Percentiles rank a stretch among this genome's conserved stretches.
Evolutionary conservation across 2,888 invertebrate species (phyloP).

Genomic region (Anticlea derivata): DNA sequence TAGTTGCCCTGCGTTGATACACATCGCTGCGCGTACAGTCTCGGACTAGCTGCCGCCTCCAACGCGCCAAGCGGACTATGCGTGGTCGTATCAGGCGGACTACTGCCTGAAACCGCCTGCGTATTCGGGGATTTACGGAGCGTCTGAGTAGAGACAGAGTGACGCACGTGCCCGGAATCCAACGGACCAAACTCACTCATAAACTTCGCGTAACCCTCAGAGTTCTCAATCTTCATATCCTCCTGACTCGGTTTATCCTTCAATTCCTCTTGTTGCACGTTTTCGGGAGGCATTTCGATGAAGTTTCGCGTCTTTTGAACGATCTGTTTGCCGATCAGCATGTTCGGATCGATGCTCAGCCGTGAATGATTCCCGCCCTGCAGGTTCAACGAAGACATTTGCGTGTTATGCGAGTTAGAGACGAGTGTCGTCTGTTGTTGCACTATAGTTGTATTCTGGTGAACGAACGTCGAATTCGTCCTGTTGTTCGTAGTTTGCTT

Average conservation of each 20-base stretch:
- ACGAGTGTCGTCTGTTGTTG: constrained; percentile 92
- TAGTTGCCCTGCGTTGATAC: constrained; percentile 51
- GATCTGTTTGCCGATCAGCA: constrained; percentile 71
- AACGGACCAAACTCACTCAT: constrained; percentile 48
- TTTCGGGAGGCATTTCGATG: constrained; percentile 41
- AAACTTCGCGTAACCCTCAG: constrained; percentile 52
- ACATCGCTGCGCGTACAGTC: constrained; percentile 43
- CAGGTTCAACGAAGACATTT: constrained; percentile 44
- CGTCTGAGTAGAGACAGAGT: constrained; percentile 91
- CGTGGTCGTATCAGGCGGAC: constrained; percentile 93
- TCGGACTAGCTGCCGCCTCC: constrained; percentile 51
- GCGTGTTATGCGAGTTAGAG: constrained; percentile 85
- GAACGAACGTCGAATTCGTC: constrained; percentile 89
- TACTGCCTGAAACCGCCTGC: constrained; percentile 53
- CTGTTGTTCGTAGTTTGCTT: constrained; percentile 84
- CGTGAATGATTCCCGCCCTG: constrained; percentile 64
- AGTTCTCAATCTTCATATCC: constrained; percentile 39
- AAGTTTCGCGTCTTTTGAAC: constrained; percentile 48
- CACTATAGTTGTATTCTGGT: constrained; percentile 93
- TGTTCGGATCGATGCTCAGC: constrained; percentile 85
- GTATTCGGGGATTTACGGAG: constrained; percentile 66
- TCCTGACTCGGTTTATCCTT: constrained; percentile 29
- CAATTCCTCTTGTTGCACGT: constrained; percentile 41
- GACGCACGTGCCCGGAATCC: constrained; percentile 66
- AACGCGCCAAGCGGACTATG: constrained; percentile 89